Base-by-base conservation (phyloP, 37 sponge, comb jelly and placozoan genomes). In the Theonella swinhoei region DNA sequence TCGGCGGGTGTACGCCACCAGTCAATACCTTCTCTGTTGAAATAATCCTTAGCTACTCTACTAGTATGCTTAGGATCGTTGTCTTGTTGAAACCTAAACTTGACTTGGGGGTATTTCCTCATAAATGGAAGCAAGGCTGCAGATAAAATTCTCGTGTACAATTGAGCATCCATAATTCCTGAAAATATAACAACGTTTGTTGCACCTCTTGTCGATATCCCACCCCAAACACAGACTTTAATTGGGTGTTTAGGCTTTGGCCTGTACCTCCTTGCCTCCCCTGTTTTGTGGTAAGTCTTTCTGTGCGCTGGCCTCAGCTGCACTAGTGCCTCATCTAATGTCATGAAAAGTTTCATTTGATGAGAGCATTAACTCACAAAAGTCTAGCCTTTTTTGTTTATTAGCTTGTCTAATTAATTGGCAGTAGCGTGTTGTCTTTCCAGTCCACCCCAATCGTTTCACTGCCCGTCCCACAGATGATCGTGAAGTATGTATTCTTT, bases 1-100 rank as follows among this genome's bases (percentile, higher is more conserved):
- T 70, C 72, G 24, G 84, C 68, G 23, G 84, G 84, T 64, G 76
- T 74, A 9, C 36, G 61, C 66, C 75, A 83, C 84, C 76, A 83
- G 33, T 74, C 75, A 7, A 83, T 74, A 39, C 54, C 47, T 26
- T 83, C 39, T 0, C 31, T 22, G 38, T 82, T 64, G 1, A 20
- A 54, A 28, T n/a, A 74, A 64, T 36, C 35, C 29, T 72, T 72
- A 23, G 73, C 83, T 1, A 72, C 61, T 5, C 61, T 26, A 58
- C 72, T 71, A 4, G 83, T 71, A 34, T 82, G 81, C 31, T 80
- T 80, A 8, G 81, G 70, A 39, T 80, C 70, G 41, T 80, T 80
- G 33, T 68, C 70, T 31, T 82, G 83, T 71, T 34, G 71, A 38
- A 82, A 82, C 4, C 83, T 25, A 29, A 68, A 68, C 30, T 8